Percentiles rank a stretch among this genome's conserved stretches.
These are phyloP conservation scores for Heliconius melpomene DNA, from an alignment of 1,140 invertebrate species.

Conservation along the genomic window DNA sequence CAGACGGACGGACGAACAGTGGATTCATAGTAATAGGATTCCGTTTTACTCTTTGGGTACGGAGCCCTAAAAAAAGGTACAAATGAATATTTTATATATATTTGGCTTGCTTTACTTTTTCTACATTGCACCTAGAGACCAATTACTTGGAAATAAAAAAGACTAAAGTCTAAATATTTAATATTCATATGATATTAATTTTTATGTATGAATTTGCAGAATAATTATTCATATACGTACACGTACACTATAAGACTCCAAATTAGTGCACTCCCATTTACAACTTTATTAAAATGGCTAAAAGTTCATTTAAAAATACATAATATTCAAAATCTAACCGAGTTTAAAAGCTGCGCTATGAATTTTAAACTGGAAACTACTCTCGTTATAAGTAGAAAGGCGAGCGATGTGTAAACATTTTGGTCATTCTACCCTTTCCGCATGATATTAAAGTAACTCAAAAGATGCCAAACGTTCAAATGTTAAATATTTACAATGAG, in stretches of 20 bases:
- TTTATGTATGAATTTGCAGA: neutral
- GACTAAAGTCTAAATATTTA: too few relatives aligned
- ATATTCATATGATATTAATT: too few relatives aligned
- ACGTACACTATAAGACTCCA: neutral
- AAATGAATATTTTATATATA: neutral
- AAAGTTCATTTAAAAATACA: slow-evolving; percentile 59
- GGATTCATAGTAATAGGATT: too few relatives aligned
- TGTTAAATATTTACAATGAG: neutral
- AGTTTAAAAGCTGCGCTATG: slow-evolving; percentile 66
- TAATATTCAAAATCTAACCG: slow-evolving; percentile 60
- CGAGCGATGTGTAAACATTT: slow-evolving; percentile 58
- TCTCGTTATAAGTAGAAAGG: slow-evolving; percentile 48
- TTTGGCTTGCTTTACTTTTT: too few relatives aligned
- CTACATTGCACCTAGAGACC: too few relatives aligned
- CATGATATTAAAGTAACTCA: slow-evolving; percentile 29
- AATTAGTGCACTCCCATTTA: slow-evolving; percentile 11
- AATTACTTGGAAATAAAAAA: too few relatives aligned
- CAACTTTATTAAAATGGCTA: slow-evolving; percentile 52
- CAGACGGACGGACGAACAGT: too few relatives aligned
- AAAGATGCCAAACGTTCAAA: slow-evolving; percentile 12
- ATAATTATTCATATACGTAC: neutral
- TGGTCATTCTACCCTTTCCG: slow-evolving; percentile 26
- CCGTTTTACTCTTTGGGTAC: too few relatives aligned
- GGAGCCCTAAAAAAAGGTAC: neutral
- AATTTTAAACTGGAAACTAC: slow-evolving; percentile 70